Base-by-base conservation (phyloP, 2,797 vertebrate species). In the Choloepus didactylus region DNA sequence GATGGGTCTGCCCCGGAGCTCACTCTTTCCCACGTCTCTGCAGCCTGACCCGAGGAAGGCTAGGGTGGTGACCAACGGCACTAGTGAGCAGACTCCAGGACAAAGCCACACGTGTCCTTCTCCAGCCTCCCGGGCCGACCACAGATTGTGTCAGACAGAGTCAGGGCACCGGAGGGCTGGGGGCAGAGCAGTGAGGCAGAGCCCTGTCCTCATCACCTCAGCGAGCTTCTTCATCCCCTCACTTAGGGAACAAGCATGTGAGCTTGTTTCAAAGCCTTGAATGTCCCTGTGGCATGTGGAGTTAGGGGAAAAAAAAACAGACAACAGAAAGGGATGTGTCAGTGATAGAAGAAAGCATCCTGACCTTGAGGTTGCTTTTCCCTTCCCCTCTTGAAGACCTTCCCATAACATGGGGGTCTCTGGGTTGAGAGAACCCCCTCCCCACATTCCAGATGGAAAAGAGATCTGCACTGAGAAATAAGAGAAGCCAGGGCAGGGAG, bases 11-110 rank as follows among this genome's bases (percentile, higher is more conserved):
- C 14, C 19, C 67, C 0, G 1, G 31, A 21, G 38, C 3, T 72
- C 29, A 19, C 41, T 29, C 54, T 21, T 72, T 14, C 41, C 23
- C 19, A 19, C 31, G 51, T 59, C 38, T 11, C 84, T n/a, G 27
- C 3, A 35, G 69, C 27, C 23, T 21, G 3, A 23, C 16, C 4
- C 15, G 3, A 19, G 19, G 14, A 31, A 15, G 29, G 49, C 69
- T 31, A 10, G 46, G 70, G 0, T 6, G 3, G 2, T 15, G 18
- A 10, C 1, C 29, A 11, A 14, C 9, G 23, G 6, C 41, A 56
- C 0, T 5, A 16, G 38, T 51, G 4, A 11, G 4, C 21, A 38
- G 35, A 83, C 5, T 70, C 19, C 18, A 41, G 14, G 11, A 35
- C 6, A 3, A 25, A 44, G 18, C 35, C 19, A 38, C 8, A 2